A percentile compares a stretch with the other conserved stretches of the same genome.
These are phyloP conservation scores for Pachycephala philippinensis DNA, from an alignment of 2,113 vertebrate genomes.

Conservation along the genomic window DNA sequence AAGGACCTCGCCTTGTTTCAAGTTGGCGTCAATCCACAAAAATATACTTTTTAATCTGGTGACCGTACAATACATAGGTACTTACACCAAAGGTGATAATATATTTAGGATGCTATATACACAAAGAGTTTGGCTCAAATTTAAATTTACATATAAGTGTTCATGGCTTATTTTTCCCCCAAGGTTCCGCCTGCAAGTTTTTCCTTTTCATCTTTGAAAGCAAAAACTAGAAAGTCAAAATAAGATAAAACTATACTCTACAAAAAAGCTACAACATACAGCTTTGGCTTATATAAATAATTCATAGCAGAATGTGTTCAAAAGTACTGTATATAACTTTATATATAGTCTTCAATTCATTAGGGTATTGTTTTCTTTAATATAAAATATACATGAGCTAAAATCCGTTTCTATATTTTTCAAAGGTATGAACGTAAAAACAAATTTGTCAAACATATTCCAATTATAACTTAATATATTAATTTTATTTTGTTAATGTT, in stretches of 20 bases:
- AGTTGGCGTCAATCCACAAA: slow-evolving; percentile 97
- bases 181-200: slow-evolving; percentile 89
- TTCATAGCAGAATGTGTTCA: slow-evolving; percentile 91
- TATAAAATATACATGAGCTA: slow-evolving; percentile 88
- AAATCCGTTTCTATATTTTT: slow-evolving; percentile 78
- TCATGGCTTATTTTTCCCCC: slow-evolving; percentile 98
- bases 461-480: slow-evolving; percentile 91
- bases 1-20: slow-evolving; percentile 89
- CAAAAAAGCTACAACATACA: slow-evolving; percentile 88
- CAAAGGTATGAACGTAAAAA: slow-evolving; percentile 81
- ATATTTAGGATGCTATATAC: slow-evolving; percentile 98
- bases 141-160: slow-evolving; percentile 95
- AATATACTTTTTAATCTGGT: slow-evolving; percentile 96
- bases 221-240: slow-evolving; percentile 86
- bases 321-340: slow-evolving; percentile 87
- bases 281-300: slow-evolving; percentile 99
- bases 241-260: slow-evolving; percentile 87
- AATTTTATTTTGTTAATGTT: slow-evolving; percentile 79
- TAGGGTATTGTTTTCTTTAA: slow-evolving; percentile 85
- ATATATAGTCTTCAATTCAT: slow-evolving; percentile 90
- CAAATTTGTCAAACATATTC: slow-evolving; percentile 78
- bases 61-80: slow-evolving; percentile 90
- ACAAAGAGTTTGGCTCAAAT: slow-evolving; percentile 97
- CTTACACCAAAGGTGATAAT: slow-evolving; percentile 91
- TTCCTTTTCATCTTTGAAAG: slow-evolving; percentile 82